Conservation (phyloP, 2,888 invertebrate species). For the Meliscaeva auricollis region DNA sequence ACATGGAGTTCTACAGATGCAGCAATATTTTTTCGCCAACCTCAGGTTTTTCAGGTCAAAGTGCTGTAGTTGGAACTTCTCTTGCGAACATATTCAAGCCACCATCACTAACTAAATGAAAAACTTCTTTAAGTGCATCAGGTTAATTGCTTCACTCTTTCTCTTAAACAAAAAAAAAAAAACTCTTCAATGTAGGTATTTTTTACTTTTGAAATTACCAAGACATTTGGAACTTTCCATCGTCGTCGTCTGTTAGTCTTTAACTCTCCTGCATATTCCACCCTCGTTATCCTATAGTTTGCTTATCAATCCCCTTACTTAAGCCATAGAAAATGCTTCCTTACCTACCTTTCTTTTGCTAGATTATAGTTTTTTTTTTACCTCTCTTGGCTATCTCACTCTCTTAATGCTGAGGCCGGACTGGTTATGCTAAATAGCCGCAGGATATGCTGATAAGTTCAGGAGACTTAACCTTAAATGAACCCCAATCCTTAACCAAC, state of each 20-base stretch:
- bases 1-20: no score
- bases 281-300: conserved; percentile 51
- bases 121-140: conserved; percentile 56
- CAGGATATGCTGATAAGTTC: conserved; percentile 75
- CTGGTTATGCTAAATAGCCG: conserved; percentile 75
- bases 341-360: conserved; percentile 12
- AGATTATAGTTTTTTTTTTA: conserved; percentile 47
- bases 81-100: background rate
- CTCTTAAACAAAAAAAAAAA: background rate
- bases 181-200: conserved; percentile 14
- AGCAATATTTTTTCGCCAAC: no score
- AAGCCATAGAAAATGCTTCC: conserved; percentile 44
- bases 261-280: conserved; percentile 31
- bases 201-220: conserved; percentile 37
- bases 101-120: background rate
- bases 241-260: conserved; percentile 8
- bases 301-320: conserved; percentile 64
- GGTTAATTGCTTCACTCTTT: conserved; percentile 56
- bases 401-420: conserved; percentile 38
- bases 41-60: no score
- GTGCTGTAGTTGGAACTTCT: no score
- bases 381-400: conserved; percentile 1
- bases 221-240: conserved; percentile 26
- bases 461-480: conserved; percentile 74
- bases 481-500: conserved; percentile 75